phyloP scores from a whole-genome alignment of 2,888 invertebrate genomes.

The Apotomis betuletana region DNA sequence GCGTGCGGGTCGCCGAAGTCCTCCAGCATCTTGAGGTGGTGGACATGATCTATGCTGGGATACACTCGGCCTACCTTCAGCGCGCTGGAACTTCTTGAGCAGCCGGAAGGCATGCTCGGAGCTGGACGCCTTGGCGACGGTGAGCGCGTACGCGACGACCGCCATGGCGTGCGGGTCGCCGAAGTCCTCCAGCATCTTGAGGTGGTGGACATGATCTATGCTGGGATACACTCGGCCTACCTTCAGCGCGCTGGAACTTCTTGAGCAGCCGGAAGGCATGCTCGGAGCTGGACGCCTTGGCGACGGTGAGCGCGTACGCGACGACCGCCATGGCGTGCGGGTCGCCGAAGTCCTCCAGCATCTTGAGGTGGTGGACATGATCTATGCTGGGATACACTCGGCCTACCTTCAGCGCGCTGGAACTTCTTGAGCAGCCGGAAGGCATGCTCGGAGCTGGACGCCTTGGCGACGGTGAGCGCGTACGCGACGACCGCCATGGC shows the following conservation, averaged over 20 bases:
- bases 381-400: too few relatives aligned
- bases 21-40: constrained; percentile 89
- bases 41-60: constrained; percentile 44
- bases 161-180: constrained; percentile 93
- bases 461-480: constrained; percentile 91
- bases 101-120: constrained; percentile 92
- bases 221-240: constrained; percentile 53
- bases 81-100: constrained; percentile 85
- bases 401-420: constrained; percentile 67
- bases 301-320: constrained; percentile 92
- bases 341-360: constrained; percentile 87
- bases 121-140: constrained; percentile 91
- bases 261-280: constrained; percentile 90
- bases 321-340: constrained; percentile 95
- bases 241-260: constrained; percentile 86
- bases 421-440: constrained; percentile 87
- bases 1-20: constrained; percentile 91
- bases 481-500: constrained; percentile 95
- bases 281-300: constrained; percentile 93
- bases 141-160: constrained; percentile 94
- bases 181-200: constrained; percentile 88
- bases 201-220: constrained; percentile 78
- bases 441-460: constrained; percentile 93
- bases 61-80: constrained; percentile 80
- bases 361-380: constrained; percentile 86